Percentiles rank a stretch among this genome's conserved stretches.
phyloP scores from a whole-genome alignment of 2,113 vertebrate species.

The Clarias gariepinus region DNA sequence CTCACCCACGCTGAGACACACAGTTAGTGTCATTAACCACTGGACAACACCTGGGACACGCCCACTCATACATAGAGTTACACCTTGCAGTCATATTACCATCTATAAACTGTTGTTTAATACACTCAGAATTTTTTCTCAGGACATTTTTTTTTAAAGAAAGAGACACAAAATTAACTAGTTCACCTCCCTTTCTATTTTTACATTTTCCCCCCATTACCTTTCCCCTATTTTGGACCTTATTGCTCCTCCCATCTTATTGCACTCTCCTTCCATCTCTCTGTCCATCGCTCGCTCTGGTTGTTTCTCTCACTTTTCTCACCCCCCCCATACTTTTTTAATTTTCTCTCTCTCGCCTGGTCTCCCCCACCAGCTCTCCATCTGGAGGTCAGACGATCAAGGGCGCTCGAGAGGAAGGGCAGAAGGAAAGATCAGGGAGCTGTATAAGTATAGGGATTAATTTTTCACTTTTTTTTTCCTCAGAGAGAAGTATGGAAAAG shows the following conservation, averaged over 20 bases:
- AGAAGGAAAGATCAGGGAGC: constrained; percentile 12
- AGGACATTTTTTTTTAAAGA: not conserved
- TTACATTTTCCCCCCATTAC: constrained; percentile 19
- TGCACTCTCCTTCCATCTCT: constrained; percentile 8
- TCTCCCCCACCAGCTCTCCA: constrained; percentile 71
- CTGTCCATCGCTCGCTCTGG: constrained; percentile 52
- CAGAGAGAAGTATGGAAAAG: not conserved
- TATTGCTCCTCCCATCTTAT: constrained; percentile 41
- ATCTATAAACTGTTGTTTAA: too few species aligned
- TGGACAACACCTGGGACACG: too few species aligned
- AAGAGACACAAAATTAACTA: not conserved
- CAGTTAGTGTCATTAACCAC: too few species aligned
- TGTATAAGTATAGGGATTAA: not conserved
- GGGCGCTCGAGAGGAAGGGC: constrained; percentile 61
- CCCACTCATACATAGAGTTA: too few species aligned
- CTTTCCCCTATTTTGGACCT: constrained; percentile 58
- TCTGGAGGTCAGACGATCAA: constrained; percentile 78
- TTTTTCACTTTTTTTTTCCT: not conserved
- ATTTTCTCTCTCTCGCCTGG: constrained; percentile 71
- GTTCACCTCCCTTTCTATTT: constrained; percentile 22
- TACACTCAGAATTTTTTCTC: not conserved
- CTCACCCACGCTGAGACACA: too few species aligned
- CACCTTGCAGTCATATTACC: too few species aligned
- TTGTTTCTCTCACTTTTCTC: constrained; percentile 61
- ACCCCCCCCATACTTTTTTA: constrained; percentile 69